Conservation (phyloP, 2,888 invertebrate species). For the Drosophila pseudotalamancana region DNA sequence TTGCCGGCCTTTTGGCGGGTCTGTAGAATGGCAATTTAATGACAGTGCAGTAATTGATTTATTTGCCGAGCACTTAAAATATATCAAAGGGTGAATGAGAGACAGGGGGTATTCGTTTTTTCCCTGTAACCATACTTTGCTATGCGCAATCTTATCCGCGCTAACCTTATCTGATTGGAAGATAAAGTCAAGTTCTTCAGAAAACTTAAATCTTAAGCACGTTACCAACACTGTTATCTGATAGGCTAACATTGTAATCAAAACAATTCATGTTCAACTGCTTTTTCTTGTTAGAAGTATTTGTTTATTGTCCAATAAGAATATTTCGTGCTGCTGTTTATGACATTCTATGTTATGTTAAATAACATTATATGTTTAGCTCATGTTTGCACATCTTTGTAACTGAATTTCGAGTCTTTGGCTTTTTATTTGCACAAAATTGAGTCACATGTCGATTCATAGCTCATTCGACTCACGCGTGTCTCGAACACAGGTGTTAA, state of each 20-base stretch:
- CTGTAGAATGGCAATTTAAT: slow-evolving; percentile 9
- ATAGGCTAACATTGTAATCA: background rate
- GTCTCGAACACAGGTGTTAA: slow-evolving; percentile 38
- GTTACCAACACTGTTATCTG: background rate
- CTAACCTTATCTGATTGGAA: slow-evolving; percentile 10
- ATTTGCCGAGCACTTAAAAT: background rate
- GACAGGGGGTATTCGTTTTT: background rate
- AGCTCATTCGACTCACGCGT: slow-evolving; percentile 8
- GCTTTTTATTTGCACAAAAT: no score
- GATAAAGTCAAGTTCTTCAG: background rate
- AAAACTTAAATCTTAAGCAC: background rate
- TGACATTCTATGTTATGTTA: no score
- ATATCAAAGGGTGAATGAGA: background rate
- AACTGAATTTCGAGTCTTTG: no score
- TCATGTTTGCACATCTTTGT: no score
- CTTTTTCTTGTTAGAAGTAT: no score
- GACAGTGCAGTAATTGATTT: slow-evolving; percentile 18
- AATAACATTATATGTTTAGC: no score
- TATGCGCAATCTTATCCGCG: slow-evolving; percentile 13
- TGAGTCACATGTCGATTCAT: slow-evolving; percentile 42
- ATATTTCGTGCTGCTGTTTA: no score
- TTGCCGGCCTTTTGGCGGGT: slow-evolving; percentile 5
- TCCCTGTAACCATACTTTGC: no score
- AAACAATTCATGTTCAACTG: no score
- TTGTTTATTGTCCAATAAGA: no score